Percentiles rank a stretch among this genome's conserved stretches.
These are phyloP conservation scores for Trissonchulus sp. DNA, from an alignment of 2,888 invertebrate genomes.

Conservation along the genomic window DNA sequence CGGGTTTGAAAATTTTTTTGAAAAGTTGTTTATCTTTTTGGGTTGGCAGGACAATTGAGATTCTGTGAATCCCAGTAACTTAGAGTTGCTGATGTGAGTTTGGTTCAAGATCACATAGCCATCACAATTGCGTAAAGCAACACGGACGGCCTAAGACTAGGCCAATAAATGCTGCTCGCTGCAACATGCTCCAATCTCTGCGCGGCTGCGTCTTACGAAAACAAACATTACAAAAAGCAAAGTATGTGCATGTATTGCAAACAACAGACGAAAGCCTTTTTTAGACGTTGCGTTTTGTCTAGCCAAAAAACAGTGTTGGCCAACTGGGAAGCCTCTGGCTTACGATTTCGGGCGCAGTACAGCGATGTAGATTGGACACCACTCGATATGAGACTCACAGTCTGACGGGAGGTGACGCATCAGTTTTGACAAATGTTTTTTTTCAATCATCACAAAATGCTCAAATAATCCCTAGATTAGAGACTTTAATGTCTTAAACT, in stretches of 20 bases:
- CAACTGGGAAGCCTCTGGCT: neutral
- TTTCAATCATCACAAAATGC: too few species aligned
- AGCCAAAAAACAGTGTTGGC: neutral
- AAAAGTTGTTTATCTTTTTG: neutral
- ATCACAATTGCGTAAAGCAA: neutral
- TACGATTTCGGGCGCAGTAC: neutral
- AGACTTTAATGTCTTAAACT: too few species aligned
- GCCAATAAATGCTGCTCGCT: neutral
- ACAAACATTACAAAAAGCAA: too few species aligned
- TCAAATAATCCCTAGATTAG: too few species aligned
- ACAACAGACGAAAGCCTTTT: too few species aligned
- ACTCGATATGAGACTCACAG: neutral
- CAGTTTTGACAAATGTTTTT: neutral
- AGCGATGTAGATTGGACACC: neutral
- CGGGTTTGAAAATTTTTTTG: neutral
- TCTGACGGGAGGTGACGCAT: neutral
- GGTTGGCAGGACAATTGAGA: neutral
- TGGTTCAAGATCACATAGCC: neutral
- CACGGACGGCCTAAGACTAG: neutral
- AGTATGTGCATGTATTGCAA: too few species aligned
- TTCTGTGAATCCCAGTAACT: neutral
- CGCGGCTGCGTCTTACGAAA: neutral
- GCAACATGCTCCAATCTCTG: neutral
- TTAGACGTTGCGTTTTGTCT: neutral
- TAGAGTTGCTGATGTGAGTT: neutral